phyloP scores from a whole-genome alignment of 2,113 vertebrate species.

The Tychaedon coryphoeus region DNA sequence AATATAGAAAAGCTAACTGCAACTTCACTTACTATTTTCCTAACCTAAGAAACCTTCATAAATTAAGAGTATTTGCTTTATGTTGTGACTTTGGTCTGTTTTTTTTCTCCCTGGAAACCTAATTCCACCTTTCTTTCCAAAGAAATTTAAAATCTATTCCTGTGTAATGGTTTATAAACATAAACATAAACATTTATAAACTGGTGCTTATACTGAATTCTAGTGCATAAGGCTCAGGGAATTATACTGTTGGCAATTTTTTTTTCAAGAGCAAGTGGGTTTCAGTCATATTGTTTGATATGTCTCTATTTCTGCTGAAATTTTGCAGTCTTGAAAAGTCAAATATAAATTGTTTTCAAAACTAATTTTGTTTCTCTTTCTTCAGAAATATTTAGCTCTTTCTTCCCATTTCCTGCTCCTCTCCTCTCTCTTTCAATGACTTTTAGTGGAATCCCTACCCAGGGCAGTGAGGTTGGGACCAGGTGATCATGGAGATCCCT shows the following conservation, averaged over 20 bases:
- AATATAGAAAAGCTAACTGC: neutral
- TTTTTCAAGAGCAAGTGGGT: neutral
- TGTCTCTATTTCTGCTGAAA: neutral
- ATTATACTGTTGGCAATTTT: neutral
- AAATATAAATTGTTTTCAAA: neutral
- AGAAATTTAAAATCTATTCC: neutral
- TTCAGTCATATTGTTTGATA: neutral
- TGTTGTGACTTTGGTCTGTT: too few species aligned
- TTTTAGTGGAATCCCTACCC: neutral
- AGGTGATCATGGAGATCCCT: neutral
- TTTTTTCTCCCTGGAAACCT: neutral
- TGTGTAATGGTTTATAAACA: neutral
- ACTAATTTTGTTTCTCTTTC: neutral
- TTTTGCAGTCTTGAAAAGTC: neutral
- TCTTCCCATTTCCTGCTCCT: neutral
- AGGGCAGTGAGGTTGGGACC: neutral
- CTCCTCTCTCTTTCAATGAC: neutral
- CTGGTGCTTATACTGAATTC: neutral
- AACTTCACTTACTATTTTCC: neutral
- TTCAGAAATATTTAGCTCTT: neutral
- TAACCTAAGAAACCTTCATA: neutral
- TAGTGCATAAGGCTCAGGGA: neutral
- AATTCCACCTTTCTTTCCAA: neutral
- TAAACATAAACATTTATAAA: neutral
- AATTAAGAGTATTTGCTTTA: neutral